Evolutionary conservation across 2,113 vertebrate species (phyloP).

Genomic region (Carollia perspicillata): DNA sequence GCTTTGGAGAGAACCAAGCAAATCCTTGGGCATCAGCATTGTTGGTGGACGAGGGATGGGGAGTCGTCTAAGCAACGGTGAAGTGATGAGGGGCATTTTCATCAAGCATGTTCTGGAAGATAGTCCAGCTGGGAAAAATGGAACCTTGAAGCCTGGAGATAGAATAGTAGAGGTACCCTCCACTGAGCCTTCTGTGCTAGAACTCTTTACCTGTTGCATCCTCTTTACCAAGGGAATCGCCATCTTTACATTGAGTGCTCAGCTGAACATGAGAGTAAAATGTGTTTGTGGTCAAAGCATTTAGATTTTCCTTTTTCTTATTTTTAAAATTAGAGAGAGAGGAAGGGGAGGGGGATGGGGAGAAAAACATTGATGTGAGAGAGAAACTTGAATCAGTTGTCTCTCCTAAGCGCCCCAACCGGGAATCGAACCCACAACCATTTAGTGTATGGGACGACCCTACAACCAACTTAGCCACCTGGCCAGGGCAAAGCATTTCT

Average conservation of each 20-base stretch:
- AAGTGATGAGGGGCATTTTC: conserved; percentile 98
- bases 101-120: conserved; percentile 98
- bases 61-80: conserved; percentile 94
- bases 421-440: too few relatives aligned
- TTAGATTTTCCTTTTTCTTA: neutral
- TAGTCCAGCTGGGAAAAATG: conserved; percentile 94
- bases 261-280: neutral
- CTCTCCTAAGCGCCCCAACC: too few relatives aligned
- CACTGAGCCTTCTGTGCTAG: conserved; percentile 3
- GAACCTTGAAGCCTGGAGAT: conserved; percentile 96
- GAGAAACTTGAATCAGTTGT: too few relatives aligned
- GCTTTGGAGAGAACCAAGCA: conserved; percentile 92
- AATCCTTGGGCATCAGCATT: conserved; percentile 97
- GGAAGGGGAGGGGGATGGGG: too few relatives aligned
- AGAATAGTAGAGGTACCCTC: conserved; percentile 93
- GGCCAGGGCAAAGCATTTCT: neutral
- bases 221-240: neutral
- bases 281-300: neutral
- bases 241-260: neutral
- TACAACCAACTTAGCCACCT: too few relatives aligned
- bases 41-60: conserved; percentile 98
- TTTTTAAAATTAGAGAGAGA: too few relatives aligned
- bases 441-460: too few relatives aligned
- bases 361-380: too few relatives aligned
- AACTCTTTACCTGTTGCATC: neutral